These are phyloP conservation scores for Agrotis exclamationis DNA, from an alignment of 2,888 invertebrate species.

Conservation along the genomic window DNA sequence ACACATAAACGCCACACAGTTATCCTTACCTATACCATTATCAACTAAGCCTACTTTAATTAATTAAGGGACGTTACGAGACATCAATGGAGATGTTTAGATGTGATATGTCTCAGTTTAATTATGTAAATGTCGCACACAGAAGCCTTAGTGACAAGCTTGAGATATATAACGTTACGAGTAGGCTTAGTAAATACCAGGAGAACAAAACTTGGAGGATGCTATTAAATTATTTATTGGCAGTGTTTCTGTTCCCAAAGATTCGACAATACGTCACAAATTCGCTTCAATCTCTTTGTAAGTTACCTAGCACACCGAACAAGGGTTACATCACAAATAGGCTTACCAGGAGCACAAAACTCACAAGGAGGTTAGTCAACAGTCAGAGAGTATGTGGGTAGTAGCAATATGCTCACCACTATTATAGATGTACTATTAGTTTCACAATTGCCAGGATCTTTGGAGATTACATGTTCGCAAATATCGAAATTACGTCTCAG, in stretches of 20 bases:
- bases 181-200: neutral
- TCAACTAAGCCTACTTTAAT: conserved; percentile 7
- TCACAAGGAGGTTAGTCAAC: neutral
- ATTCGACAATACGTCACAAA: too few relatives aligned
- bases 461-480: neutral
- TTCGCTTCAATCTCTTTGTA: too few relatives aligned
- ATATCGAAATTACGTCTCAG: neutral
- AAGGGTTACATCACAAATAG: too few relatives aligned
- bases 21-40: neutral
- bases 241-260: too few relatives aligned
- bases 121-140: neutral
- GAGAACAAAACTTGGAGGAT: neutral
- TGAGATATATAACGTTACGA: neutral
- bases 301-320: too few relatives aligned
- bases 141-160: neutral
- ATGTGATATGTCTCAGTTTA: neutral
- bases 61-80: conserved; percentile 8
- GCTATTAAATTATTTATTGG: neutral
- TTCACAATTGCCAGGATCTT: too few relatives aligned
- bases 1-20: conserved; percentile 4
- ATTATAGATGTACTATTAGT: too few relatives aligned
- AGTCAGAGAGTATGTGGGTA: too few relatives aligned
- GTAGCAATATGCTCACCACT: too few relatives aligned
- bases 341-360: neutral
- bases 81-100: conserved; percentile 7